A percentile compares a stretch with the other conserved stretches of the same genome.
Evolutionary conservation across 2,797 vertebrate species (phyloP).

Genomic region (Valencia hispanica): DNA sequence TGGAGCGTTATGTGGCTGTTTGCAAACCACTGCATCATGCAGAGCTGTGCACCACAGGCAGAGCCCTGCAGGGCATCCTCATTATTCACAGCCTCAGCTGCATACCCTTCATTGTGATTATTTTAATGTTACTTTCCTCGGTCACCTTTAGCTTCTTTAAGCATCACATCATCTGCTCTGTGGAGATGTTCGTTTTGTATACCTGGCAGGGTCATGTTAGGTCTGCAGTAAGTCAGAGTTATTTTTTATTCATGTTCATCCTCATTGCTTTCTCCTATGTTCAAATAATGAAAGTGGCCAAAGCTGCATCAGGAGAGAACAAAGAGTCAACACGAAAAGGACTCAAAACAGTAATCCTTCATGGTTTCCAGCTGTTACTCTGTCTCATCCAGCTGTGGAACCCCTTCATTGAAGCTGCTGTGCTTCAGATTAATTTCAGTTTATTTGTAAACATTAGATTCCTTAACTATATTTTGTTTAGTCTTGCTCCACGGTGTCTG

Average conservation of each 20-base stretch:
- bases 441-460: constrained; percentile 28
- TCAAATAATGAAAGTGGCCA: constrained; percentile 57
- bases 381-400: constrained; percentile 60
- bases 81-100: constrained; percentile 51
- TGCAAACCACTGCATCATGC: constrained; percentile 67
- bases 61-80: constrained; percentile 30
- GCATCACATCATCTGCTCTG: background rate
- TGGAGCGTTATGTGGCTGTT: constrained; percentile 71
- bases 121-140: constrained; percentile 29
- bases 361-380: constrained; percentile 61
- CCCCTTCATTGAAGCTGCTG: constrained; percentile 48
- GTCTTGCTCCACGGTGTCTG: constrained; percentile 62
- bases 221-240: constrained; percentile 40
- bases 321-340: constrained; percentile 54
- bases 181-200: constrained; percentile 24
- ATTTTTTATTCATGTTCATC: constrained; percentile 54
- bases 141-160: background rate
- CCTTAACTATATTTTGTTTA: constrained; percentile 47
- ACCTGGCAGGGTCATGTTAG: constrained; percentile 47
- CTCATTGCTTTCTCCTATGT: constrained; percentile 53
- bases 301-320: constrained; percentile 50
- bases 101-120: constrained; percentile 15
- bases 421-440: constrained; percentile 6
- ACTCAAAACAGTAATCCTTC: constrained; percentile 59
- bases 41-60: constrained; percentile 44